Evolutionary conservation across 2,888 invertebrate genomes (phyloP), one percentile per base, ranked within the genome.

Genomic region (Nyleta sp.): DNA sequence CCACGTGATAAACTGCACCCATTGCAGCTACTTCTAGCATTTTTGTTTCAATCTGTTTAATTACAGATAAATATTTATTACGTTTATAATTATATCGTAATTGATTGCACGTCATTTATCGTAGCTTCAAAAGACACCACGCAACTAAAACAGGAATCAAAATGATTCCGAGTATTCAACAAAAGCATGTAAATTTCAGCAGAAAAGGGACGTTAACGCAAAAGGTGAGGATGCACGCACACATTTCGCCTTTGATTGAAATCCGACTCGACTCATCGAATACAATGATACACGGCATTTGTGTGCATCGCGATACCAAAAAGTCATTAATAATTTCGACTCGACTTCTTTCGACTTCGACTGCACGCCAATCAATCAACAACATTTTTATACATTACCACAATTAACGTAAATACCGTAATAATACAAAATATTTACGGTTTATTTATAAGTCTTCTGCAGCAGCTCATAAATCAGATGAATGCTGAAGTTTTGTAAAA

Each of bases 21-120:
- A 24, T 38, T 53, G 50, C 35, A 73, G 40, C 35, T 15, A 11
- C 13, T 71, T 38, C 18, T 31, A 3, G 4, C 2, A n/a, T 22
- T 74, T 42, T 71, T 73, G 48, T 48, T 64, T 62, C 28, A 18
- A 28, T 55, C 22, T 20, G 31, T 20, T 71, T 53, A 71, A 70
- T 70, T 70, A 20, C 40, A n/a, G 28, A 59, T 50, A 48, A 50
- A 42, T 59, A 55, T 57, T 55, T 42, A 44, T 59, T 44, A 44
- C 7, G 6, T 35, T 13, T 13, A 35, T 42, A 64, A 65, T 44
- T 33, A 22, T n/a, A 15, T 7, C 31, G 18, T 33, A 65, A 65
- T 44, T 65, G 33, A 52, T 65, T 11, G 44, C 20, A 11, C 13
- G 33, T 46, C 22, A 55, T 65, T 67, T 46, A 46, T 67, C 31